A percentile compares a stretch with the other conserved stretches of the same genome.
Conservation (phyloP, 2,888 invertebrate genomes). For the Salticus scenicus region DNA sequence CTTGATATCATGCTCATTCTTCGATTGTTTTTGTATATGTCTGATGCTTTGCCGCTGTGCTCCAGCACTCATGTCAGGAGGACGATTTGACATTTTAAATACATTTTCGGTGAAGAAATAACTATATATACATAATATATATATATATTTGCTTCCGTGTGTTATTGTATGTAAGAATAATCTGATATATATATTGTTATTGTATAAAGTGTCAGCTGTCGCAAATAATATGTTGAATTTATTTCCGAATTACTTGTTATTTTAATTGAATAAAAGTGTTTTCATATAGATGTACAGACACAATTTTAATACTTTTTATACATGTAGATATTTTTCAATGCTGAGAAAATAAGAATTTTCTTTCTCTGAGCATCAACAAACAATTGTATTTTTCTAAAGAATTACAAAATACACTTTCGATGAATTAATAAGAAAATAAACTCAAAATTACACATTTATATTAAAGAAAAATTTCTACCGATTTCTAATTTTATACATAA, state of each 20-base stretch:
- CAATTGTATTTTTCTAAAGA: no score
- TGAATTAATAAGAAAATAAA: no score
- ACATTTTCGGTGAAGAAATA: background rate
- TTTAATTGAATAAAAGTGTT: slow-evolving; percentile 10
- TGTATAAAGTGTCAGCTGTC: slow-evolving; percentile 11
- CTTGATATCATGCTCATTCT: slow-evolving; percentile 1
- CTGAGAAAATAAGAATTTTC: no score
- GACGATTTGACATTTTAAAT: background rate
- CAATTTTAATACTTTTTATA: no score
- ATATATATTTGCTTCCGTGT: slow-evolving; percentile 17
- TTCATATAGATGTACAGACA: slow-evolving; percentile 15
- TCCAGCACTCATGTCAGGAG: background rate
- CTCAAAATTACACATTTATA: no score
- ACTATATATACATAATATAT: slow-evolving; percentile 2
- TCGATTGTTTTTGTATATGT: background rate
- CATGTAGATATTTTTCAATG: no score
- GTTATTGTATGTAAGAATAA: background rate
- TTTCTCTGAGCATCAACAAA: no score
- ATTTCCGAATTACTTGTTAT: slow-evolving; percentile 19
- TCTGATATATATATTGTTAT: slow-evolving; percentile 9
- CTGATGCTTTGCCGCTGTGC: background rate
- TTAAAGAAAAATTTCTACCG: no score
- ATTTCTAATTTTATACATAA: no score
- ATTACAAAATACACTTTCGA: no score
- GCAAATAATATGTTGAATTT: slow-evolving; percentile 8